Evolutionary conservation across 53 echinoderm and acorn worm species (phyloP).

Genomic region (Arbacia lixula): DNA sequence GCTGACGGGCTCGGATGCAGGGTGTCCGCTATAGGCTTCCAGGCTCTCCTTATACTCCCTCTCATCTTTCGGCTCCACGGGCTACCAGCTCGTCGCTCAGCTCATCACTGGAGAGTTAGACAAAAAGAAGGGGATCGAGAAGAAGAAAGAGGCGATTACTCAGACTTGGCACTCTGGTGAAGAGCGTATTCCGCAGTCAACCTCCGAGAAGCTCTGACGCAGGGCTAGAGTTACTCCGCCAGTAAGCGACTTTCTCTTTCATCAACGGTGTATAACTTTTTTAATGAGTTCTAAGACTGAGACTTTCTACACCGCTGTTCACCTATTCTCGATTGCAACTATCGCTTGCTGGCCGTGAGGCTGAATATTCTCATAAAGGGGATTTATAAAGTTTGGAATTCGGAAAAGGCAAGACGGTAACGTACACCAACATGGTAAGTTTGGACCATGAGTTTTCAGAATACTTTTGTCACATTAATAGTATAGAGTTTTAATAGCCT

Average conservation of each 20-base stretch:
- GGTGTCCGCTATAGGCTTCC: not conserved
- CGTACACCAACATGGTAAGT: not conserved
- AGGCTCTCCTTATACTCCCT: not conserved
- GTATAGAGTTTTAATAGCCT: no score
- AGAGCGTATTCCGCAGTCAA: not conserved
- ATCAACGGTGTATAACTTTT: no score
- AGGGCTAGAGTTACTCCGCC: no score
- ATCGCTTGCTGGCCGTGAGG: no score
- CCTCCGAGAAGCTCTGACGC: not conserved
- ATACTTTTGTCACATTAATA: no score
- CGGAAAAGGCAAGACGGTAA: not conserved
- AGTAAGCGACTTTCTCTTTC: no score
- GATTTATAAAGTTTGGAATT: constrained; percentile 2
- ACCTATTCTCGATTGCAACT: no score
- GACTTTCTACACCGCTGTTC: no score
- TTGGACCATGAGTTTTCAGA: no score
- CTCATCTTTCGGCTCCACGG: constrained; percentile 14
- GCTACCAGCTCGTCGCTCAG: constrained; percentile 12
- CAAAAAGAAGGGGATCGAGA: not conserved
- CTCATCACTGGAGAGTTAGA: constrained; percentile 13
- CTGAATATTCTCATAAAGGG: no score
- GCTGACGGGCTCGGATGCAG: constrained; percentile 25
- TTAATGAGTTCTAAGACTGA: no score
- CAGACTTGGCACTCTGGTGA: not conserved
- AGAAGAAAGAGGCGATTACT: not conserved